Conservation (phyloP, 2,888 invertebrate genomes). For the Drosophila nigricruria region DNA sequence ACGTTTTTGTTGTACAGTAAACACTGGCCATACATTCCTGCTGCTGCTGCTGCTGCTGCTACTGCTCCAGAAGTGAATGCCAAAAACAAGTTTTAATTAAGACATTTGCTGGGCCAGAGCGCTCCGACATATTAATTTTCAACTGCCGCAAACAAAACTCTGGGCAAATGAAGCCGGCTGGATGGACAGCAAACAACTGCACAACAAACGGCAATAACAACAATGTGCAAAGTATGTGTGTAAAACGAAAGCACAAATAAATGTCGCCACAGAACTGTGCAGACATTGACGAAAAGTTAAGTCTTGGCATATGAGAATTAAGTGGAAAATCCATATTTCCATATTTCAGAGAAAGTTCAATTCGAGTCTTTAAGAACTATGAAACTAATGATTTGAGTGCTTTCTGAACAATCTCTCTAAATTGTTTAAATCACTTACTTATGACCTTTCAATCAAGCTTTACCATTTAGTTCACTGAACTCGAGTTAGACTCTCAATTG, state of each 20-base stretch:
- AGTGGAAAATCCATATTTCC: constrained; percentile 5
- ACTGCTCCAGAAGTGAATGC: constrained; percentile 30
- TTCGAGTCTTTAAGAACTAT: not conserved
- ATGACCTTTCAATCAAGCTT: too few species aligned
- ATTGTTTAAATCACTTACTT: too few species aligned
- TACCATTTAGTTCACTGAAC: not conserved
- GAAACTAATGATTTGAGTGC: not conserved
- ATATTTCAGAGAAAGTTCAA: not conserved
- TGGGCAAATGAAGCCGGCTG: constrained; percentile 53
- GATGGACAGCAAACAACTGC: constrained; percentile 32
- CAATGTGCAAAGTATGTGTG: constrained; percentile 55
- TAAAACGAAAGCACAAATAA: constrained; percentile 62
- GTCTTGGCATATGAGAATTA: not conserved
- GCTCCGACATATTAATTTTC: constrained; percentile 67
- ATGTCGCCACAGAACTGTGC: constrained; percentile 45
- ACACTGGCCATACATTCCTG: constrained; percentile 25
- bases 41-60: constrained; percentile 7
- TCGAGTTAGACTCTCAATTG: not conserved
- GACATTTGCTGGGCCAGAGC: constrained; percentile 69
- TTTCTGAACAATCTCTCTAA: too few species aligned
- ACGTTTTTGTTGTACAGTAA: constrained; percentile 40
- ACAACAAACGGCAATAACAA: constrained; percentile 19
- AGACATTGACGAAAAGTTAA: constrained; percentile 39
- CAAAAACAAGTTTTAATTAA: constrained; percentile 73
- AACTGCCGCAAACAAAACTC: constrained; percentile 60